A percentile compares a stretch with the other conserved stretches of the same genome.
These are phyloP conservation scores for Chlorops oryzae DNA, from an alignment of 1,140 invertebrate genomes.

Conservation along the genomic window DNA sequence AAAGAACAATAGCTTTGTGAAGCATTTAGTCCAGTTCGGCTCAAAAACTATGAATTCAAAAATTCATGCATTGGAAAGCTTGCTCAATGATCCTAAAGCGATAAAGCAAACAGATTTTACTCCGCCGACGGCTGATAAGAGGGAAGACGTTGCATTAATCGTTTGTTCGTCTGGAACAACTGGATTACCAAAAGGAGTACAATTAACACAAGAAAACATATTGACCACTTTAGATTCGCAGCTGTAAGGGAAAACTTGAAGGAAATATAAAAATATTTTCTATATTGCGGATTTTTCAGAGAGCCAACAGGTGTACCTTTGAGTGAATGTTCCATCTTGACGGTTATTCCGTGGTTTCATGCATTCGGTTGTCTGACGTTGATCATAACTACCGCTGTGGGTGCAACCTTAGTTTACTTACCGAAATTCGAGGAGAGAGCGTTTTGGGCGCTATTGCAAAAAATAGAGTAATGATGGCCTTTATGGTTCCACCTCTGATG, in stretches of 20 bases:
- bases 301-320: conserved; percentile 30
- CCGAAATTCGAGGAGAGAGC: conserved; percentile 61
- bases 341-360: conserved; percentile 62
- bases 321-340: conserved; percentile 34
- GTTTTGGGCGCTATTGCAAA: conserved; percentile 58
- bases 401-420: conserved; percentile 55
- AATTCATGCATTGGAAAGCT: conserved; percentile 21
- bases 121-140: conserved; percentile 25
- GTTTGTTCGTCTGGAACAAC: conserved; percentile 68
- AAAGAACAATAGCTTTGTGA: conserved; percentile 48
- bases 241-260: no score
- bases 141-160: conserved; percentile 42
- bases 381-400: conserved; percentile 49
- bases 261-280: no score
- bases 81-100: conserved; percentile 31
- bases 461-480: conserved; percentile 55
- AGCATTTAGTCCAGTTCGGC: conserved; percentile 50
- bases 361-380: conserved; percentile 56
- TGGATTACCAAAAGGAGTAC: conserved; percentile 79
- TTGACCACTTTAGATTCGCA: conserved; percentile 48
- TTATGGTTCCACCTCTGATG: conserved; percentile 59
- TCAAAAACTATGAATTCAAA: conserved; percentile 22
- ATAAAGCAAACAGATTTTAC: conserved; percentile 22
- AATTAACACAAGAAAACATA: conserved; percentile 68
- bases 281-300: conserved; percentile 15